phyloP scores from a whole-genome alignment of 2,113 vertebrate genomes.

The pig (Sus scrofa) region T2T-Sscrofa CM000824.6:63240001-63240500 shows the following conservation, averaged over 20 bases:
- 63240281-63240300: conserved; percentile 64
- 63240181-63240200: background rate
- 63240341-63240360: conserved; percentile 69
- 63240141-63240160: background rate
- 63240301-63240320: conserved; percentile 70
- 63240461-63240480: conserved; percentile 47
- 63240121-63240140: background rate
- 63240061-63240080: background rate
- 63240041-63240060: background rate
- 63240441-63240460: conserved; percentile 37
- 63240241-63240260: conserved; percentile 7
- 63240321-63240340: conserved; percentile 26
- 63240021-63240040: background rate
- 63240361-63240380: background rate
- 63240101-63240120: conserved; percentile 28
- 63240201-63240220: background rate
- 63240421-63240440: conserved; percentile 58
- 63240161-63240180: background rate
- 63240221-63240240: conserved; percentile 19
- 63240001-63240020: background rate
- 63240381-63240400: conserved; percentile 16
- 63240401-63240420: conserved; percentile 65
- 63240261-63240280: conserved; percentile 69
- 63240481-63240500: background rate
- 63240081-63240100: background rate